Percentiles rank a stretch among this genome's conserved stretches.
phyloP scores from a whole-genome alignment of 2,797 vertebrate genomes.

The Atherinosoma microstoma region DNA sequence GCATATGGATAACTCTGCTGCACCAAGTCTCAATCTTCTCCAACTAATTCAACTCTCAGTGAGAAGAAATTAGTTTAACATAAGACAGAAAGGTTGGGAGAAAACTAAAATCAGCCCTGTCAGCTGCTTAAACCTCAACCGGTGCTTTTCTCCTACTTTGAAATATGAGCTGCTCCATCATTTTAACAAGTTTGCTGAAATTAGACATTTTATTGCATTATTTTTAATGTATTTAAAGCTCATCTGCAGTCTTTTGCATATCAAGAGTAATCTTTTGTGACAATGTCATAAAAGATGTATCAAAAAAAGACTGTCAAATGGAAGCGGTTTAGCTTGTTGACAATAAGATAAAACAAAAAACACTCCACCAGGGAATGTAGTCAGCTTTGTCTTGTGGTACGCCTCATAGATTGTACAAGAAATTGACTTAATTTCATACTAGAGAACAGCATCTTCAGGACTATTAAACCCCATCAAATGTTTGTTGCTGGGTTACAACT shows the following conservation, averaged over 20 bases:
- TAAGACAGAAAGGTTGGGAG: constrained; percentile 11
- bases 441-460: neutral
- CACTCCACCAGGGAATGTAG: neutral
- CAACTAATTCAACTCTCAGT: constrained; percentile 10
- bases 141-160: constrained; percentile 11
- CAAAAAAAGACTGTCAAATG: neutral
- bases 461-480: neutral
- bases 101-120: constrained; percentile 9
- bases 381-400: neutral
- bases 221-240: neutral
- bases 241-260: neutral
- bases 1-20: constrained; percentile 1
- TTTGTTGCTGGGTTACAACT: neutral
- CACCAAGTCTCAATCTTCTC: neutral
- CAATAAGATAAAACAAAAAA: neutral
- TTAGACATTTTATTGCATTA: neutral
- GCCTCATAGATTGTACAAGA: neutral
- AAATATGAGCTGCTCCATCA: constrained; percentile 16
- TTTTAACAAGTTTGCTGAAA: neutral
- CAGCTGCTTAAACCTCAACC: constrained; percentile 18
- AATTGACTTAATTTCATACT: neutral
- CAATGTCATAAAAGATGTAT: neutral
- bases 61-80: neutral
- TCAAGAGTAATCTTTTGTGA: neutral
- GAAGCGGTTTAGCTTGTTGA: neutral